Evolutionary conservation across 2,888 invertebrate species (phyloP).

Genomic region (Phalangium opilio): DNA sequence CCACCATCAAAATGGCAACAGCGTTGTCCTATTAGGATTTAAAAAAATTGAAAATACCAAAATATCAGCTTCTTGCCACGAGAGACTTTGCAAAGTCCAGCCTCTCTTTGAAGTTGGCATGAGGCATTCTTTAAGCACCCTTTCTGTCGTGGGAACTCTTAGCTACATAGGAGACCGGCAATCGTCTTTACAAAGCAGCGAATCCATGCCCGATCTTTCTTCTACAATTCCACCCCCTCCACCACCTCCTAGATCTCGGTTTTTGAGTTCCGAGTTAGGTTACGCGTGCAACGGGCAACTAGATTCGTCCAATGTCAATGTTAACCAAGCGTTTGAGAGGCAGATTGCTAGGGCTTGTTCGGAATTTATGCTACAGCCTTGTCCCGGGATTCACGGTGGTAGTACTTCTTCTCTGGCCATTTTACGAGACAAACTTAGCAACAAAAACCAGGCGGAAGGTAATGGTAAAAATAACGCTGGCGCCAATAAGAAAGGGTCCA

Average conservation of each 20-base stretch:
- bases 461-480: no score
- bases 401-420: no score
- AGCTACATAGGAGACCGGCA: constrained; percentile 6
- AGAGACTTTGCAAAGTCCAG: constrained; percentile 9
- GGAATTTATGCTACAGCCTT: no score
- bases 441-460: no score
- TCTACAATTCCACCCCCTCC: constrained; percentile 19
- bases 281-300: background rate
- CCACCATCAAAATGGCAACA: constrained; percentile 6
- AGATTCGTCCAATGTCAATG: no score
- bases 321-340: no score
- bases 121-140: constrained; percentile 27
- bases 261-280: constrained; percentile 6
- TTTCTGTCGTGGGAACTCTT: constrained; percentile 26
- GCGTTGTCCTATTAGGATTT: constrained; percentile 14
- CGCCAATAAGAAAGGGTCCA: no score
- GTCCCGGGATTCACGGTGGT: no score
- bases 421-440: no score
- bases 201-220: constrained; percentile 28
- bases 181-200: constrained; percentile 25
- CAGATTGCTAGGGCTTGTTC: no score
- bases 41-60: constrained; percentile 14
- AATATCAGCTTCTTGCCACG: constrained; percentile 8
- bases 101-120: constrained; percentile 16
- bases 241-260: constrained; percentile 10